Evolutionary conservation across 2,113 vertebrate species (phyloP).

Genomic region (Propithecus coquereli): DNA sequence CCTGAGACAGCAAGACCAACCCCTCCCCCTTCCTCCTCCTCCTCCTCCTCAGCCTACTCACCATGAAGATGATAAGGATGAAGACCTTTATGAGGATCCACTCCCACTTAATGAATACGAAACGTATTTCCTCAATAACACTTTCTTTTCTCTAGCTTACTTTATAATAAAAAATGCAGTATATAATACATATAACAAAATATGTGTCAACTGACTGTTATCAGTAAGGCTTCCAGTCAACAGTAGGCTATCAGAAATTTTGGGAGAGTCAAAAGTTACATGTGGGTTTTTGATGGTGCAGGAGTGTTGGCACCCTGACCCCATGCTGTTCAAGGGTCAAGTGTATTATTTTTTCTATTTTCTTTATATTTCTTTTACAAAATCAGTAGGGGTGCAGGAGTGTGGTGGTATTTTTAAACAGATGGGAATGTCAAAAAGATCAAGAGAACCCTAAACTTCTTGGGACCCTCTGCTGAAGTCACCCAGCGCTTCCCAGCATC

Average conservation of each 20-base stretch:
- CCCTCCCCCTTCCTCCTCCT: not conserved
- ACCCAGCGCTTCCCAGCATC: not conserved
- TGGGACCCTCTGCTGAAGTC: not conserved
- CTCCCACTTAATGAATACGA: not conserved
- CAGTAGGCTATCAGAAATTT: not conserved
- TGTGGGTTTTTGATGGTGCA: not conserved
- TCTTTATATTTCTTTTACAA: not conserved
- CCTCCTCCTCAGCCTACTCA: not conserved
- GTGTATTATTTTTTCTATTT: not conserved
- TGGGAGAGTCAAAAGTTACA: not conserved
- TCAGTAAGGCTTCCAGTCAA: not conserved
- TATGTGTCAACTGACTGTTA: not conserved
- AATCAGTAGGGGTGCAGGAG: not conserved
- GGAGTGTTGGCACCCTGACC: not conserved
- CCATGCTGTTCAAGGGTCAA: not conserved
- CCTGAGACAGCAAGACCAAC: not conserved
- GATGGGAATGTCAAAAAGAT: not conserved
- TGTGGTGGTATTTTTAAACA: not conserved
- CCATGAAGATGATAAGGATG: not conserved
- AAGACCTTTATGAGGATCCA: not conserved
- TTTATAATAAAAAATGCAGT: not conserved
- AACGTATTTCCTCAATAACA: not conserved
- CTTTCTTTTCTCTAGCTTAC: not conserved
- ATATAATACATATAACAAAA: not conserved
- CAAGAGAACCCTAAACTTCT: not conserved